Percentiles rank a stretch among this genome's conserved stretches.
phyloP scores from a whole-genome alignment of 53 echinoderm and acorn worm species.

The Hippasteria phrygiana region DNA sequence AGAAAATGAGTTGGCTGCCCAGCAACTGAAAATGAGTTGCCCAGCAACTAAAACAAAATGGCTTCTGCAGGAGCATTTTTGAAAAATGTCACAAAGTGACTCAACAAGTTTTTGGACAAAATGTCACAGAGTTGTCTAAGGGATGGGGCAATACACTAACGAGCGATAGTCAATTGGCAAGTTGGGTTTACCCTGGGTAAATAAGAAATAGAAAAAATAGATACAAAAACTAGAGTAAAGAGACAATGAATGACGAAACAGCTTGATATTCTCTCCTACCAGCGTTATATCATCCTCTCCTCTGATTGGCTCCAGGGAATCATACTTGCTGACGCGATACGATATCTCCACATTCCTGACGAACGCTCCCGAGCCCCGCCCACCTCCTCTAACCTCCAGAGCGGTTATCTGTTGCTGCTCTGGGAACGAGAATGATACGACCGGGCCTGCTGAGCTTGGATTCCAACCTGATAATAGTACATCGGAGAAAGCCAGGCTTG shows the following conservation, averaged over 20 bases:
- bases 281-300: neutral
- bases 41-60: too few species aligned
- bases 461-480: neutral
- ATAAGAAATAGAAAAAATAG: neutral
- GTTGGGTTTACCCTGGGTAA: too few species aligned
- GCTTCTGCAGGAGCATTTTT: too few species aligned
- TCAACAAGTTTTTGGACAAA: too few species aligned
- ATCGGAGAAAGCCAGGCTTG: neutral
- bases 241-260: neutral
- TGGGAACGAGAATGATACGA: conserved; percentile 1
- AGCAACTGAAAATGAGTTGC: too few species aligned
- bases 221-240: neutral
- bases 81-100: too few species aligned
- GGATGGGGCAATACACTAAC: too few species aligned
- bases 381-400: conserved; percentile 5
- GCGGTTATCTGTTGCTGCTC: neutral
- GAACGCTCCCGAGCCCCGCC: neutral
- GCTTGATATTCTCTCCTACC: neutral
- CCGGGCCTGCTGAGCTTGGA: neutral
- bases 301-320: neutral
- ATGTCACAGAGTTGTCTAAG: too few species aligned
- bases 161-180: too few species aligned
- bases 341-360: neutral
- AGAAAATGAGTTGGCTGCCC: too few species aligned
- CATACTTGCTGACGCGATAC: conserved; percentile 22